phyloP scores from a whole-genome alignment of 2,113 vertebrate genomes.

The Sinocyclocheilus grahami region DNA sequence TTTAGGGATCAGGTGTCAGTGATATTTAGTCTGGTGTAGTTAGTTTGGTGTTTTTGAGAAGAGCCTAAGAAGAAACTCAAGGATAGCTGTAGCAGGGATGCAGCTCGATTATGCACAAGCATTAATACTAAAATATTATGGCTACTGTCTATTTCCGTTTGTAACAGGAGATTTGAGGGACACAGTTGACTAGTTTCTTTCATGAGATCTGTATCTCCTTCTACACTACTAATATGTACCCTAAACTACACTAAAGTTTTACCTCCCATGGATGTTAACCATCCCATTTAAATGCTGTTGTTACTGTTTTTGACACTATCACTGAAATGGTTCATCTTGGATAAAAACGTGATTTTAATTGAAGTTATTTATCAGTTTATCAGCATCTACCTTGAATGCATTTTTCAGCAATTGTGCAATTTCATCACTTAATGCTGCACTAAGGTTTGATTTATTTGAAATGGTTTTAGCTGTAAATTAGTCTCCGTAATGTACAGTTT shows the following conservation, averaged over 20 bases:
- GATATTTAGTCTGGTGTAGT: neutral
- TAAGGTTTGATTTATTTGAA: conserved; percentile 18
- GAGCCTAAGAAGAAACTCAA: neutral
- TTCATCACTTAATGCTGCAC: conserved; percentile 15
- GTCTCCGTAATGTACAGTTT: conserved; percentile 32
- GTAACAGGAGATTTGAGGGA: conserved; percentile 7
- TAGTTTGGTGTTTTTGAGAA: neutral
- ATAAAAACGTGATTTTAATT: neutral
- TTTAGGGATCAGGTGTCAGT: neutral
- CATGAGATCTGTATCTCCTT: neutral
- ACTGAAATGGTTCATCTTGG: neutral
- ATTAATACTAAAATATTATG: neutral
- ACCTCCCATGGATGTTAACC: neutral
- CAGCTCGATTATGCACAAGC: neutral
- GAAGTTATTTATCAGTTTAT: conserved; percentile 9
- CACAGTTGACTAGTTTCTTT: neutral
- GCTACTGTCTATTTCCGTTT: neutral
- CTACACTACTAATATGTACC: conserved; percentile 8
- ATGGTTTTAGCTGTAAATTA: conserved; percentile 26
- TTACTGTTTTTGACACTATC: conserved; percentile 4
- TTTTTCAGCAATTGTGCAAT: conserved; percentile 21
- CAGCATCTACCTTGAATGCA: conserved; percentile 1
- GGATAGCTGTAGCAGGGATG: neutral
- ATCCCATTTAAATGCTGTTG: conserved; percentile 8
- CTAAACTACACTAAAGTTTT: neutral